Evolutionary conservation across 2,113 vertebrate genomes (phyloP).

Genomic region (Ctenomys sociabilis): DNA sequence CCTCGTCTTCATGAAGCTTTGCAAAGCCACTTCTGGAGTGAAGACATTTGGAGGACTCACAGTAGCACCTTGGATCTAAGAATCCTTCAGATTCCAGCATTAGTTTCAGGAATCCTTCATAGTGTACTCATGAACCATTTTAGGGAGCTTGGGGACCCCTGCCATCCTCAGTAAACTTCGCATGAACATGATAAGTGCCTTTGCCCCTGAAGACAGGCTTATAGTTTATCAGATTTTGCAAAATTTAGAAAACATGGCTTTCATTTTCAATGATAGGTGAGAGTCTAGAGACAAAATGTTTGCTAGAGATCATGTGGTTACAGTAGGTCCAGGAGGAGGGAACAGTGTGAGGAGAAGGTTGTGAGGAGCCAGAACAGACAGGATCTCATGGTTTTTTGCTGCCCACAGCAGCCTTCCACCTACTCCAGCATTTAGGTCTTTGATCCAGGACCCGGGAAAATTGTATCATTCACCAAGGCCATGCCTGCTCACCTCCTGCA

Average conservation of each 20-base stretch:
- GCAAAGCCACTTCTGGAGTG: neutral
- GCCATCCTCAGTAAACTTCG: neutral
- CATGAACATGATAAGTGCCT: too few species aligned
- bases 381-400: too few species aligned
- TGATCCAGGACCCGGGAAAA: neutral
- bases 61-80: neutral
- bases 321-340: too few species aligned
- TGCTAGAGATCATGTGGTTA: neutral
- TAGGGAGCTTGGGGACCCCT: neutral
- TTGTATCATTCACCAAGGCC: neutral
- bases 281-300: neutral
- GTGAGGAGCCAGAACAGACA: accelerated
- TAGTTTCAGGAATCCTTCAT: neutral
- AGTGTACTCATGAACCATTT: neutral
- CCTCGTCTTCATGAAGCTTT: neutral
- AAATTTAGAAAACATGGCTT: neutral
- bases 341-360: accelerated
- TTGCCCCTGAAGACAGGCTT: neutral
- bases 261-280: neutral
- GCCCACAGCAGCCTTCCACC: neutral
- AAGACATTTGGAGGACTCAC: neutral
- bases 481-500: accelerated
- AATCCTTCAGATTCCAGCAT: neutral
- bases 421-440: neutral
- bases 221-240: neutral